Conservation (phyloP, 2,888 invertebrate genomes). For the Limnephilus auricula region DNA sequence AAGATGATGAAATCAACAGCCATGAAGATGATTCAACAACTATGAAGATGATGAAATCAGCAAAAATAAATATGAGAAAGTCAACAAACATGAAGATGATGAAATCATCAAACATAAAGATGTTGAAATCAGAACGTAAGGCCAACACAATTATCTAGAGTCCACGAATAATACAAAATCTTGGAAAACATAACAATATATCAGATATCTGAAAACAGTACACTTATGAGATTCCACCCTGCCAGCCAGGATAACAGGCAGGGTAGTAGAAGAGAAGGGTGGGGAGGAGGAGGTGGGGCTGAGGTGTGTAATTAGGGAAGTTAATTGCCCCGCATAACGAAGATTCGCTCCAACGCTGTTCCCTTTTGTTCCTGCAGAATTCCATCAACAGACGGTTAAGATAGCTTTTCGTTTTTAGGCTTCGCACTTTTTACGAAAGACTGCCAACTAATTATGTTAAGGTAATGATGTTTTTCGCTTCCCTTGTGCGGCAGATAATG, state of each 20-base stretch:
- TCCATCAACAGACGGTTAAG: slow-evolving; percentile 28
- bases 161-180: too few relatives aligned
- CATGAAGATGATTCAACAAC: too few relatives aligned
- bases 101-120: too few relatives aligned
- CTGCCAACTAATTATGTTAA: slow-evolving; percentile 23
- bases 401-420: slow-evolving; percentile 36
- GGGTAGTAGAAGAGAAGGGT: slow-evolving; percentile 34
- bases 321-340: slow-evolving; percentile 61
- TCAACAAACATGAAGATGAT: too few relatives aligned
- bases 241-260: background rate
- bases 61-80: too few relatives aligned
- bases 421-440: background rate
- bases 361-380: slow-evolving; percentile 11
- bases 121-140: too few relatives aligned
- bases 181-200: too few relatives aligned
- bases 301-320: slow-evolving; percentile 61
- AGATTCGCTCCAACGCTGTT: slow-evolving; percentile 28
- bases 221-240: background rate
- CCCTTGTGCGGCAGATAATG: background rate
- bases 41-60: too few relatives aligned
- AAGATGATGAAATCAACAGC: too few relatives aligned
- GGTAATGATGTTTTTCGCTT: slow-evolving; percentile 19
- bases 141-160: too few relatives aligned
- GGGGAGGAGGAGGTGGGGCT: background rate
- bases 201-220: too few relatives aligned